Base-by-base conservation (phyloP, 2,113 vertebrate genomes). In the Nyctibius bracteatus region DNA sequence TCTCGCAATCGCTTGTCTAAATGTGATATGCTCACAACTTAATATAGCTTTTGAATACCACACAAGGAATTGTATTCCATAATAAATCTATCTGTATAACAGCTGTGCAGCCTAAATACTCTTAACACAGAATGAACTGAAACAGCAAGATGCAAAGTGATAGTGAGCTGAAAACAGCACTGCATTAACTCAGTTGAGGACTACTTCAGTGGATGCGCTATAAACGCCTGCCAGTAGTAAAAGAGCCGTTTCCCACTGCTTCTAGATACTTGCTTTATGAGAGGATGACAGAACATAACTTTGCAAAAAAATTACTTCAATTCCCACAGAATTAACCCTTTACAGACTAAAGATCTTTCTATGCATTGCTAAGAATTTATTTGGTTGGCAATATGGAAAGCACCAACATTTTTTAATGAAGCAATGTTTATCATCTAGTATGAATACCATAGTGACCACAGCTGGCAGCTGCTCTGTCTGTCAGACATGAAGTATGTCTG, bases 381-480 rank as follows among this genome's bases (percentile, higher is more conserved):
- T 57, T 92, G 71, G 67, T 39, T 30, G 66, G 68, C 30, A 79
- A 20, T 44, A 31, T 4, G 43, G 72, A 78, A 65, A 94, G 83
- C 41, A 70, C 25, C 17, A 71, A 12, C n/a, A n/a, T 47, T 63
- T 91, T 78, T 58, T 46, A 62, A 39, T 8, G 85, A 89, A 92
- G 71, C 79, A 6, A 54, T 44, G 47, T 81, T 92, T 92, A 65
- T 81, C 81, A 63, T 49, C 63, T 82, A 65, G 30, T 1, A 8
- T 4, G 55, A 90, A 86, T 17, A 59, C 33, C 61, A 31, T 0
- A 61, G 92, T 59, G 90, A 94, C 68, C 90, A 81, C 83, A 78
- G 92, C 96, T 79, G 94, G 96, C 86, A 91, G 94, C 90, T 84
- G 96, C 95, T 72, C 74, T 14, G 54, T 20, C 86, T 58, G 83